These are phyloP conservation scores for Argentina silus DNA, from an alignment of 2,797 vertebrate species.

Conservation along the genomic window DNA sequence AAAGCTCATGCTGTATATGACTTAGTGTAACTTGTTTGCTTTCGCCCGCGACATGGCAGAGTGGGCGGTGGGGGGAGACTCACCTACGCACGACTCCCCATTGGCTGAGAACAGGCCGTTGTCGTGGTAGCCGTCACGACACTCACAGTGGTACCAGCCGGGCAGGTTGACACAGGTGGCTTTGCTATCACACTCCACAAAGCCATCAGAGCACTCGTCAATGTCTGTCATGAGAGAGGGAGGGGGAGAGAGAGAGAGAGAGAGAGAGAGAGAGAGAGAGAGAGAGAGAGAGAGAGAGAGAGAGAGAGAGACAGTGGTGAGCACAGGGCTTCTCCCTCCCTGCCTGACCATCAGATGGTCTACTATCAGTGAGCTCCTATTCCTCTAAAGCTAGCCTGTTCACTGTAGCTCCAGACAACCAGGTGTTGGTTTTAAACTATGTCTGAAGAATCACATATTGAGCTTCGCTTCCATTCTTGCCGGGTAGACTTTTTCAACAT, in stretches of 20 bases:
- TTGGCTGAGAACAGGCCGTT: slow-evolving; percentile 95
- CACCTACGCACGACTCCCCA: slow-evolving; percentile 97
- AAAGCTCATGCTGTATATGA: neutral
- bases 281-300: neutral
- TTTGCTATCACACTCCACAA: slow-evolving; percentile 96
- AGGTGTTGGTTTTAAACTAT: slow-evolving; percentile 28
- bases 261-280: neutral
- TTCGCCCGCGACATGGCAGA: neutral
- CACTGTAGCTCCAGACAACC: neutral
- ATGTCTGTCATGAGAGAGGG: slow-evolving; percentile 81
- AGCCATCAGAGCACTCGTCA: slow-evolving; percentile 95
- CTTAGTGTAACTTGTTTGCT: neutral
- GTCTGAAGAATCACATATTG: slow-evolving; percentile 19
- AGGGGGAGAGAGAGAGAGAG: neutral
- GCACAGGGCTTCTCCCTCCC: neutral
- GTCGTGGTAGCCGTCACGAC: slow-evolving; percentile 97
- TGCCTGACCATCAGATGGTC: neutral
- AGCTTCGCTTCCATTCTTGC: slow-evolving; percentile 36
- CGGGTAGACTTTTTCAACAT: slow-evolving; percentile 44
- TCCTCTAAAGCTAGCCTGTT: neutral
- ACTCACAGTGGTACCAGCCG: slow-evolving; percentile 99
- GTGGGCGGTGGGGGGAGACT: slow-evolving; percentile 56
- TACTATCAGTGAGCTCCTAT: neutral
- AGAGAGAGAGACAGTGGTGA: slow-evolving; percentile 12
- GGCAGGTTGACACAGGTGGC: slow-evolving; percentile 97